These are phyloP conservation scores for Fratercula arctica DNA, from an alignment of 2,797 vertebrate genomes.

Conservation along the genomic window DNA sequence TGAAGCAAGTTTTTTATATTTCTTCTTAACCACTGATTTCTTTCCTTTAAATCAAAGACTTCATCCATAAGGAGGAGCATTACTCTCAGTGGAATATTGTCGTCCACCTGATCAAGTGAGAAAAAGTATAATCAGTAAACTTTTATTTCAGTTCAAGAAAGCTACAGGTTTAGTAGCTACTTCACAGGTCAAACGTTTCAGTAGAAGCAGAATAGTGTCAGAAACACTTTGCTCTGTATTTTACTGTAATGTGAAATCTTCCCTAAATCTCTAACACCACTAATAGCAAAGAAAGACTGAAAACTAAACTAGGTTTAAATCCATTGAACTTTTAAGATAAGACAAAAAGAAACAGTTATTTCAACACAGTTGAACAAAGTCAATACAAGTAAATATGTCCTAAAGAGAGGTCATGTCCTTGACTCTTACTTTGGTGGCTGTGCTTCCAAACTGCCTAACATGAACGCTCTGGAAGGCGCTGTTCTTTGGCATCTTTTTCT, in stretches of 20 bases:
- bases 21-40: constrained; percentile 96
- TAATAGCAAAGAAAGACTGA: not conserved
- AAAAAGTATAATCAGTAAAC: not conserved
- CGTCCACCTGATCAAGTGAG: constrained; percentile 87
- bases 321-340: not conserved
- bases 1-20: constrained; percentile 99
- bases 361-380: not conserved
- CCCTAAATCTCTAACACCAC: not conserved
- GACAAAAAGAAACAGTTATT: not conserved
- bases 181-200: not conserved
- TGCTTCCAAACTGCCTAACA: not conserved
- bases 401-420: not conserved
- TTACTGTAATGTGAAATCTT: not conserved
- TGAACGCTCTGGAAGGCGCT: not conserved
- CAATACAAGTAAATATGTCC: not conserved
- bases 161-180: not conserved
- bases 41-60: constrained; percentile 97
- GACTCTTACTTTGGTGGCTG: not conserved
- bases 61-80: constrained; percentile 99
- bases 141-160: not conserved
- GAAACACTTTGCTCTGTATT: not conserved
- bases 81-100: constrained; percentile 94
- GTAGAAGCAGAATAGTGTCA: not conserved
- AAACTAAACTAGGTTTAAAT: not conserved
- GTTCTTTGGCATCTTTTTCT: not conserved